Conservation (phyloP, 2,797 vertebrate genomes). For the Scyliorhinus canicula region DNA sequence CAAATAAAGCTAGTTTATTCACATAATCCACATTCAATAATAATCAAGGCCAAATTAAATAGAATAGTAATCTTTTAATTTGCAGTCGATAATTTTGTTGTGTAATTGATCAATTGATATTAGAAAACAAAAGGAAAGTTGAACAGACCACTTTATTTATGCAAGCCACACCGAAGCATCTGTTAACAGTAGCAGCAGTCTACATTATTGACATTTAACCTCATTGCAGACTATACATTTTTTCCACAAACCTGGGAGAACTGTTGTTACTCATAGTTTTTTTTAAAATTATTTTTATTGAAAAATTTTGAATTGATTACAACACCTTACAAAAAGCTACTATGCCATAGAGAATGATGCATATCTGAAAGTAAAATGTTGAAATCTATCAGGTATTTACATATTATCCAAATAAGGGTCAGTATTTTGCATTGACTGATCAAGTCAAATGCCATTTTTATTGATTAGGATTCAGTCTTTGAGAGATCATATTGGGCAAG, state of each 20-base stretch:
- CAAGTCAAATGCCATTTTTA: background rate
- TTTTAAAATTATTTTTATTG: too few relatives aligned
- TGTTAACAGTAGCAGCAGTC: background rate
- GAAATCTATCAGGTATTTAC: background rate
- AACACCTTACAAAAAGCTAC: background rate
- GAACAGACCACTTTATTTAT: background rate
- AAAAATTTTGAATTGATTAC: too few relatives aligned
- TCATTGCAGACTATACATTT: too few relatives aligned
- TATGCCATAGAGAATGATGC: background rate
- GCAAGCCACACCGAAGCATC: background rate
- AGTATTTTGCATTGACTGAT: background rate
- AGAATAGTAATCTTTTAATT: conserved; percentile 7
- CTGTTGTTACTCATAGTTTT: background rate
- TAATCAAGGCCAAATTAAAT: background rate
- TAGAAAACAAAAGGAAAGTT: background rate
- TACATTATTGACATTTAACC: conserved; percentile 7
- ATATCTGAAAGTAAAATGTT: background rate
- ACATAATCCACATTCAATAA: background rate
- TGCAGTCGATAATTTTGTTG: background rate
- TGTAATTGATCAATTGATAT: background rate
- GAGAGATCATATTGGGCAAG: background rate
- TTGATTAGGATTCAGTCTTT: background rate
- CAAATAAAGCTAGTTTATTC: background rate
- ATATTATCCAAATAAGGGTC: background rate
- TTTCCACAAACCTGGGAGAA: background rate